Percentiles rank a stretch among this genome's conserved stretches.
Conservation (phyloP, 2,888 invertebrate genomes). For the Heliconius cydno region DNA sequence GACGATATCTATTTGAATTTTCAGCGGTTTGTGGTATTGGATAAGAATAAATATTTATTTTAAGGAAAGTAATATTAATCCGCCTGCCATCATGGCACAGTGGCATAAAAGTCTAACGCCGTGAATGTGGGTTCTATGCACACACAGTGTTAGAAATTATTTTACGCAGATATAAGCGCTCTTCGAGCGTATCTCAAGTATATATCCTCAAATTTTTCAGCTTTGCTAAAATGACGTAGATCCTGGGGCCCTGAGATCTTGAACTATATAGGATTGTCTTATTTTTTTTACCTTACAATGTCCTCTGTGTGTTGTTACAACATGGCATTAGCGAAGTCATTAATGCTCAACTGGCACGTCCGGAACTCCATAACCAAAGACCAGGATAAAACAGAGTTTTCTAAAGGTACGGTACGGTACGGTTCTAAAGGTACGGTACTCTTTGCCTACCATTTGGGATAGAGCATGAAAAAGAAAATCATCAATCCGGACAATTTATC, state of each 20-base stretch:
- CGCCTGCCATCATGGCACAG: not conserved
- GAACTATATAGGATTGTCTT: too few species aligned
- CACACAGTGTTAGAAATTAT: not conserved
- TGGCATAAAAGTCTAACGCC: not conserved
- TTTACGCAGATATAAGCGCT: not conserved
- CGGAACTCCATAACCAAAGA: too few species aligned
- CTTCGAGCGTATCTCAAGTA: too few species aligned
- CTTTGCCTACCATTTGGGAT: not conserved
- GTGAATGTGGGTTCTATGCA: not conserved
- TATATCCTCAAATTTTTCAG: too few species aligned
- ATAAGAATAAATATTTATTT: conserved; percentile 46
- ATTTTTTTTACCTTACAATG: too few species aligned
- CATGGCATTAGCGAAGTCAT: too few species aligned
- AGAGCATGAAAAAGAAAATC: not conserved
- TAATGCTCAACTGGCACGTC: too few species aligned
- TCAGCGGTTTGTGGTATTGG: conserved; percentile 29
- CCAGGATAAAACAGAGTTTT: too few species aligned
- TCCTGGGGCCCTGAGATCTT: too few species aligned
- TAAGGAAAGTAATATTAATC: conserved; percentile 15
- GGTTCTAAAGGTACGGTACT: not conserved
- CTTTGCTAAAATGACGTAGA: too few species aligned
- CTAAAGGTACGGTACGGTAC: not conserved
- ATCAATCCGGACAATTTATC: not conserved
- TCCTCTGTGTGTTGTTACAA: too few species aligned
- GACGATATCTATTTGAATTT: conserved; percentile 46